Percentiles rank a stretch among this genome's conserved stretches.
Conservation (phyloP, 1,140 invertebrate species). For the Tribolium castaneum region DNA sequence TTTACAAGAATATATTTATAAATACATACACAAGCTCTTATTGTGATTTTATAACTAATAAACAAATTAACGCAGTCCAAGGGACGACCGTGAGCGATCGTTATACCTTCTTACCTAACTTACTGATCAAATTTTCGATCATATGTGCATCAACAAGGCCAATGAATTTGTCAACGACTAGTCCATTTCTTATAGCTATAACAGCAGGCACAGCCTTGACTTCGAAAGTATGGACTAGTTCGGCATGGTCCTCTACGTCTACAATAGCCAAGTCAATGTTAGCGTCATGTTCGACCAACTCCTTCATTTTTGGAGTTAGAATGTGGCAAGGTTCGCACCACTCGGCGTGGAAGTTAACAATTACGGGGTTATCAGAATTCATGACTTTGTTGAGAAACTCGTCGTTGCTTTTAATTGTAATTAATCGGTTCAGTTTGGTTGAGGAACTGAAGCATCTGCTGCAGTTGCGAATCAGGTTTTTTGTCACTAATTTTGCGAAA, state of each 20-base stretch:
- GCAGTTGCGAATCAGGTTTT: conserved; percentile 3
- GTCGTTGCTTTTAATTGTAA: conserved; percentile 69
- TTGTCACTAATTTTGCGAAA: background rate
- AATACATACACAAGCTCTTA: background rate
- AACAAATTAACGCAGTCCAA: background rate
- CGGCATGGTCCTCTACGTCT: conserved; percentile 90
- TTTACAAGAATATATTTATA: background rate
- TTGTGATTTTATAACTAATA: background rate
- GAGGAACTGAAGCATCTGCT: conserved; percentile 39
- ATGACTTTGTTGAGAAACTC: conserved; percentile 78
- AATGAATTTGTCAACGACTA: conserved; percentile 92
- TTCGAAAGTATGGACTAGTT: conserved; percentile 83
- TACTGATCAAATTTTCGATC: conserved; percentile 85
- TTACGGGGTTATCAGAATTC: conserved; percentile 83
- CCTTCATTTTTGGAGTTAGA: conserved; percentile 89
- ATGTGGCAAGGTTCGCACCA: conserved; percentile 98
- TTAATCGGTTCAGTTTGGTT: conserved; percentile 63
- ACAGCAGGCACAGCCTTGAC: conserved; percentile 94
- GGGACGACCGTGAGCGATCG: background rate
- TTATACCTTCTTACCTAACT: conserved; percentile 68
- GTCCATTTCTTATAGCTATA: conserved; percentile 87
- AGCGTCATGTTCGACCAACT: conserved; percentile 79
- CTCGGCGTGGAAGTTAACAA: conserved; percentile 89
- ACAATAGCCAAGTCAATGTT: conserved; percentile 90
- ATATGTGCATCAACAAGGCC: conserved; percentile 87